Evolutionary conservation across 1,140 invertebrate genomes (phyloP), one percentile per base, ranked within the genome.

Genomic region (Campoletis sonorensis): DNA sequence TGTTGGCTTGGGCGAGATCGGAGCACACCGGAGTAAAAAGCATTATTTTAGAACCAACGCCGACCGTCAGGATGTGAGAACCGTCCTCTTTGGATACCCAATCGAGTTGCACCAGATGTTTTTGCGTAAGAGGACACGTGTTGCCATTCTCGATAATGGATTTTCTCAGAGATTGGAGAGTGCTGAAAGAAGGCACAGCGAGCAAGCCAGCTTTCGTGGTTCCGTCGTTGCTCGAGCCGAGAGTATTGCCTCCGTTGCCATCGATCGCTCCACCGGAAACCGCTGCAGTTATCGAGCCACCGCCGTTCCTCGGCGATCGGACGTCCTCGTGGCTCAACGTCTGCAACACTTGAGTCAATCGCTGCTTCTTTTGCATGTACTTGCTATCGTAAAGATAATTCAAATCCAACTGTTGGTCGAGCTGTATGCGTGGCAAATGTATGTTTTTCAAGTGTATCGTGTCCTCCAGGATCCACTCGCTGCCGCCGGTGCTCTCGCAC

Each of bases 11-110:
- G 13, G 97, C 97, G n/a, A 98, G 93, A 90, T 98, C 97, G 79
- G 96, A 97, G 23, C 96, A 97, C 0, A 97, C 95, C 0, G 96
- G 95, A 0, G 97, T 97, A 79, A 97, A 97, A 0, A 97, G 87
- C 89, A 97, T 93, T 4, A 97, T 95, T 90, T 99, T 98, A 72
- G 97, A 98, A 1, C 98, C 98, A 70, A 99, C 97, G 0, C 96
- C 98, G 0, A 99, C 98, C 0, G 99, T 99, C 10, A 99, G 92
- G 85, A 99, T 98, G 91, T 99, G 98, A 0, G 98, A 98, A 3
- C 99, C 99, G 92, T 99, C 98, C 89, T 99, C 98, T 84, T 98
- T 98, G 0, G 98, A 99, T 4, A 99, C 98, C 99, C 99, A 99
- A 92, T 99, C 99, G 40, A 99, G 91, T 88, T 99, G 98, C 1